Evolutionary conservation across 2,888 invertebrate species (phyloP).

Genomic region (Actias luna): DNA sequence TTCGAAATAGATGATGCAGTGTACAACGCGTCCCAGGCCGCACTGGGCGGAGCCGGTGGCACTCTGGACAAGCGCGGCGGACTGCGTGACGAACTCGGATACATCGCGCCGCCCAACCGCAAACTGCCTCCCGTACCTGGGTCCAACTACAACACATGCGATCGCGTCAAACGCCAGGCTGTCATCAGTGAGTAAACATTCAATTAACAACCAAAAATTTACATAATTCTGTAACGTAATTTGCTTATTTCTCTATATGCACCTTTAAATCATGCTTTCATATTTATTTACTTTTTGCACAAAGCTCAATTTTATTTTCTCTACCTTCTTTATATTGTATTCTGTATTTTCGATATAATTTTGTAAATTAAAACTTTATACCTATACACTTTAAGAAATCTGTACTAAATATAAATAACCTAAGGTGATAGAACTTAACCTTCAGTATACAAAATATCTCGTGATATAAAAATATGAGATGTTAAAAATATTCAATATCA

Average conservation of each 20-base stretch:
- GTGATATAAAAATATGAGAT: neutral
- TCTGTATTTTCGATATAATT: neutral
- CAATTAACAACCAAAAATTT: neutral
- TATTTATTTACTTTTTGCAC: neutral
- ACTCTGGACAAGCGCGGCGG: slow-evolving; percentile 92
- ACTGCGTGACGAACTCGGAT: slow-evolving; percentile 93
- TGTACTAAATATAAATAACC: neutral
- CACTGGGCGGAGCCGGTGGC: slow-evolving; percentile 83
- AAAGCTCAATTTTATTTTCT: slow-evolving; percentile 1
- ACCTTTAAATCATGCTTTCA: neutral
- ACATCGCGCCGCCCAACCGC: slow-evolving; percentile 95
- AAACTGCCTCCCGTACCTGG: slow-evolving; percentile 96
- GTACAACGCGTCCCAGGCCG: slow-evolving; percentile 91
- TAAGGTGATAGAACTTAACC: neutral
- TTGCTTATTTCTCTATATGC: neutral
- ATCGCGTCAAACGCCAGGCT: slow-evolving; percentile 96
- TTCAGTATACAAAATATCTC: neutral
- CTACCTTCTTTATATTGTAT: neutral
- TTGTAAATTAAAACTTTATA: neutral
- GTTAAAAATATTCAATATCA: neutral
- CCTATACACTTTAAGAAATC: neutral
- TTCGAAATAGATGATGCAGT: slow-evolving; percentile 89
- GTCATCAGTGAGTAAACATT: slow-evolving; percentile 89
- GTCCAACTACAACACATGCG: slow-evolving; percentile 96
- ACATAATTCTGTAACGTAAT: neutral